A percentile compares a stretch with the other conserved stretches of the same genome.
These are phyloP conservation scores for Crotalus horridus DNA, from an alignment of 2,113 vertebrate species.

Conservation along the genomic window DNA sequence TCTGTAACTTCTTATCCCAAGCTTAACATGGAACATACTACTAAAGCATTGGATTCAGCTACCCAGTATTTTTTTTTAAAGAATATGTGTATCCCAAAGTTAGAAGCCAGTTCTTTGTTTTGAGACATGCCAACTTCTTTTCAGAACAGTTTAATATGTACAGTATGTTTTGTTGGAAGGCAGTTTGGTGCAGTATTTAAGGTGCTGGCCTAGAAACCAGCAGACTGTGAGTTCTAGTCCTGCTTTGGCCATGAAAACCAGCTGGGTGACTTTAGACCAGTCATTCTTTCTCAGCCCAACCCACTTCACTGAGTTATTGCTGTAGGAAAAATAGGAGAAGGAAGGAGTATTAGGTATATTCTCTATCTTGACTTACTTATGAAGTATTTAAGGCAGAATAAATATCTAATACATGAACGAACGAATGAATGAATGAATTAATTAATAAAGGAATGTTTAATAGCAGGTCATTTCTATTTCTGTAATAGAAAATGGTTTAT, in stretches of 20 bases:
- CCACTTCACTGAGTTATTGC: neutral
- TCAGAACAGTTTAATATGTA: neutral
- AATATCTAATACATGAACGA: no score
- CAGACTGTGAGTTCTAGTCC: neutral
- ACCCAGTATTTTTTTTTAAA: neutral
- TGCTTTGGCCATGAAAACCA: neutral
- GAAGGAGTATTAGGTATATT: no score
- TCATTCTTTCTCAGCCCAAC: neutral
- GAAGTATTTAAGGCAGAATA: no score
- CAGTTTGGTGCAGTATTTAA: neutral
- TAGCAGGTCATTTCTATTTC: neutral
- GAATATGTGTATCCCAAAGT: neutral
- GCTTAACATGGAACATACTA: neutral
- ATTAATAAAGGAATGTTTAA: neutral
- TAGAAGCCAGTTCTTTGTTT: neutral
- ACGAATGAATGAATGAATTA: no score
- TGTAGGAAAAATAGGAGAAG: no score
- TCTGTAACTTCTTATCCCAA: neutral
- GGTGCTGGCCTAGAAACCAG: no score
- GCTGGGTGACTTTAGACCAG: neutral
- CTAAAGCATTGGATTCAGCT: neutral
- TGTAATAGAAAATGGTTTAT: neutral
- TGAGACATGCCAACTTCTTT: neutral
- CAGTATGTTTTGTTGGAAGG: neutral
- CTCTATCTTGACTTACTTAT: no score